Conservation (phyloP, 37 sponge, comb jelly and placozoan species). For the Agelas oroides region DNA sequence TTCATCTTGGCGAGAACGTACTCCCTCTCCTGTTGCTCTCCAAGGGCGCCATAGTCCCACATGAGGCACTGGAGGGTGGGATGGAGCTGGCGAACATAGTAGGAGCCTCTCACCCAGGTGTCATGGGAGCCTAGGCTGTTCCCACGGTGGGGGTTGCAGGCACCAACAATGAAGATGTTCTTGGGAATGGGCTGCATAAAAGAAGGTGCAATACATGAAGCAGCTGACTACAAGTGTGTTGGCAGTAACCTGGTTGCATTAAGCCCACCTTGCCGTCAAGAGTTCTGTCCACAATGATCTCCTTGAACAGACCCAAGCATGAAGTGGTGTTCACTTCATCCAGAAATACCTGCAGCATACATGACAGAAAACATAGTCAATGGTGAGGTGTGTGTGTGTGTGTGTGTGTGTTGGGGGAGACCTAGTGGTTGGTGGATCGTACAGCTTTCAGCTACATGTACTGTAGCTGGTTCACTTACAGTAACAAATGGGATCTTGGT, state of each 20-base stretch:
- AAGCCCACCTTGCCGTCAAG: slow-evolving; percentile 76
- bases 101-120: slow-evolving; percentile 77
- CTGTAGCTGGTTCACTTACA: slow-evolving; percentile 22
- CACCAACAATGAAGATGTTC: slow-evolving; percentile 83
- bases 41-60: slow-evolving; percentile 91
- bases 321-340: slow-evolving; percentile 95
- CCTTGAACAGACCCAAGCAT: slow-evolving; percentile 90
- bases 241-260: no score
- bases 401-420: no score
- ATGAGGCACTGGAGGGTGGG: slow-evolving; percentile 78
- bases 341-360: slow-evolving; percentile 65
- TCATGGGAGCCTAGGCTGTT: slow-evolving; percentile 56
- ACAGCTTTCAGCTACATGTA: background rate
- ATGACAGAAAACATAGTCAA: no score
- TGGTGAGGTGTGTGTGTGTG: no score
- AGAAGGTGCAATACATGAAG: background rate
- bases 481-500: slow-evolving; percentile 61
- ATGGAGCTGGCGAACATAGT: slow-evolving; percentile 82
- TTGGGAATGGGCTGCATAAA: slow-evolving; percentile 55
- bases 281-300: slow-evolving; percentile 81
- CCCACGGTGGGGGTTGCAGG: slow-evolving; percentile 90
- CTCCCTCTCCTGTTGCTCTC: slow-evolving; percentile 75
- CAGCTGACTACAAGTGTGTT: background rate
- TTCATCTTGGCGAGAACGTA: slow-evolving; percentile 76
- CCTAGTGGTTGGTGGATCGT: background rate